Evolutionary conservation across 35 echinoderm and acorn worm species (phyloP).

Genomic region (Stichopus chloronotus): DNA sequence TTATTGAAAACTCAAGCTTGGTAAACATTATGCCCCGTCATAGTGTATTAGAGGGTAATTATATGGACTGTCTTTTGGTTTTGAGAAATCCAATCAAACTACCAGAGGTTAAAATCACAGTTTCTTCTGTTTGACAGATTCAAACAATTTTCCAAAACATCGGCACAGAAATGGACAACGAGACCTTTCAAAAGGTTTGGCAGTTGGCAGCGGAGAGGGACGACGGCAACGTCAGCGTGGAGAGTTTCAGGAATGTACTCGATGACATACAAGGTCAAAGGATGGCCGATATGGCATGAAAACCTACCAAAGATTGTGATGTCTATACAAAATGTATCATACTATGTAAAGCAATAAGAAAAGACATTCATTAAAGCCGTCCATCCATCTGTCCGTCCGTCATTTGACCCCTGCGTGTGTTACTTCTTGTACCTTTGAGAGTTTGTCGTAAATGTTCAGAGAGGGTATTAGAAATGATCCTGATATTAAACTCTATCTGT

Average conservation of each 20-base stretch:
- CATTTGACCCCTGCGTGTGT: too few relatives aligned
- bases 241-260: constrained; percentile 88
- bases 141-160: constrained; percentile 82
- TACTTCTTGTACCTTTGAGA: too few relatives aligned
- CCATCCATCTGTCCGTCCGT: too few relatives aligned
- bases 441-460: too few relatives aligned
- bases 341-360: not conserved
- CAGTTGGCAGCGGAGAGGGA: constrained; percentile 67
- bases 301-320: not conserved
- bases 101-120: too few relatives aligned
- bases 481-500: too few relatives aligned
- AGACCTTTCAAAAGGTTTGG: constrained; percentile 95
- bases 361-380: not conserved
- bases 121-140: constrained; percentile 60
- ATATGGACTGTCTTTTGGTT: too few relatives aligned
- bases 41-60: too few relatives aligned
- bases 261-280: constrained; percentile 77
- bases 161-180: constrained; percentile 90
- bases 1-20: too few relatives aligned
- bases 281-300: constrained; percentile 37
- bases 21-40: too few relatives aligned
- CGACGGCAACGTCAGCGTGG: constrained; percentile 93
- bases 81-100: too few relatives aligned
- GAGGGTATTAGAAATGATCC: too few relatives aligned
- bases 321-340: not conserved